phyloP scores from a whole-genome alignment of 1,140 invertebrate genomes.

The Nasonia vitripennis region DNA sequence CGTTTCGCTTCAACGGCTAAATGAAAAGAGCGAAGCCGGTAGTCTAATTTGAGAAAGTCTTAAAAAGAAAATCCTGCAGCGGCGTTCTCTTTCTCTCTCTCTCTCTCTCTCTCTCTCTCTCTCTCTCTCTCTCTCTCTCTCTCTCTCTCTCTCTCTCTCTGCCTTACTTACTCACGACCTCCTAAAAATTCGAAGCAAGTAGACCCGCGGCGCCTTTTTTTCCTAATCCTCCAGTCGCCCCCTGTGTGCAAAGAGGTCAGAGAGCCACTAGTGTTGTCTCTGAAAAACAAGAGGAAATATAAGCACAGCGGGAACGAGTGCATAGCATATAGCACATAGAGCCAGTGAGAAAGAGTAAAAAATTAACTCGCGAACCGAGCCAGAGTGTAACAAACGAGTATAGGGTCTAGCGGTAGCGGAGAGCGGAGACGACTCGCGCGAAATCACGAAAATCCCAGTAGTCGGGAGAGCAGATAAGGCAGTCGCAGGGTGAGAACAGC shows the following conservation, averaged over 20 bases:
- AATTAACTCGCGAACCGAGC: background rate
- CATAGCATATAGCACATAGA: background rate
- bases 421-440: background rate
- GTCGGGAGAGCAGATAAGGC: background rate
- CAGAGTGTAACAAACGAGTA: background rate
- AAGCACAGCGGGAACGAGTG: background rate
- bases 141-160: no score
- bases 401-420: background rate
- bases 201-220: conserved; percentile 9
- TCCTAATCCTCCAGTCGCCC: background rate
- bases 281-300: background rate
- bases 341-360: conserved; percentile 16
- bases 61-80: background rate
- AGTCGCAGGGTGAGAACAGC: background rate
- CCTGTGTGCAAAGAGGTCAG: background rate
- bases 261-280: background rate
- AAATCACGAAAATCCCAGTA: conserved; percentile 29
- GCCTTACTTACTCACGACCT: background rate
- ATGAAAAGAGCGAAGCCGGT: background rate
- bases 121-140: no score
- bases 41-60: background rate
- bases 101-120: no score
- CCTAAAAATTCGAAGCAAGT: conserved; percentile 1
- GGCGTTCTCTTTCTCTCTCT: no score
- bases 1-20: background rate